phyloP scores from a whole-genome alignment of 2,797 vertebrate genomes.

The Poeciliopsis presidionis region DNA sequence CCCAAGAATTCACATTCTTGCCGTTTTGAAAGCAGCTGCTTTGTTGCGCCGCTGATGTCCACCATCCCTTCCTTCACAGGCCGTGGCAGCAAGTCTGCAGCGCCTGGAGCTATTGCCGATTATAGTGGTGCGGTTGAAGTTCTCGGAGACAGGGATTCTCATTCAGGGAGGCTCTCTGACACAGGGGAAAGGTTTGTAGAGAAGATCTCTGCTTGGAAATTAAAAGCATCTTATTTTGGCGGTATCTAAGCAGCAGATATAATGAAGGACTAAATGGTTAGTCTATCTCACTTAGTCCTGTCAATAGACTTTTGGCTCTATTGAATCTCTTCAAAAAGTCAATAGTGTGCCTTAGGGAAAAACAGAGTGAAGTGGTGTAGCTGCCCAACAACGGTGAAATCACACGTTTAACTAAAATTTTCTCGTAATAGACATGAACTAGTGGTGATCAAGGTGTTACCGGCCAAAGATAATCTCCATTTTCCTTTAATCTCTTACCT shows the following conservation, averaged over 20 bases:
- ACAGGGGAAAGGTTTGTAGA: conserved; percentile 22
- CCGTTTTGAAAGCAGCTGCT: conserved; percentile 68
- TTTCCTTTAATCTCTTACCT: background rate
- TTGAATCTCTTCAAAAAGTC: conserved; percentile 11
- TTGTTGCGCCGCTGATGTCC: conserved; percentile 69
- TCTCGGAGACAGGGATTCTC: conserved; percentile 66
- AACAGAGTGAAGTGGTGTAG: background rate
- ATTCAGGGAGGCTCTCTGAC: conserved; percentile 61
- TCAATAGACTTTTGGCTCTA: conserved; percentile 16
- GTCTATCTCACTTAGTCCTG: conserved; percentile 29
- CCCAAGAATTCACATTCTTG: conserved; percentile 65
- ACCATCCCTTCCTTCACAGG: conserved; percentile 47
- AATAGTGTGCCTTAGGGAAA: conserved; percentile 4
- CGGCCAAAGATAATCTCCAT: background rate
- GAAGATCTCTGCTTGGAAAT: conserved; percentile 39
- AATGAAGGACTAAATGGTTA: conserved; percentile 44
- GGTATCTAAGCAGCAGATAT: conserved; percentile 26
- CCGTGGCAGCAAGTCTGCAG: conserved; percentile 49
- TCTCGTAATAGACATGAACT: background rate
- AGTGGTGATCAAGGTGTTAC: background rate
- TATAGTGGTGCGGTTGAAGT: conserved; percentile 68
- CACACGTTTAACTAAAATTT: background rate
- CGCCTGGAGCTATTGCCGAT: conserved; percentile 71
- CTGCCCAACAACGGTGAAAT: background rate
- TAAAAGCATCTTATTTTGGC: conserved; percentile 46